Evolutionary conservation across 1,140 invertebrate genomes (phyloP).

Genomic region (Monochamus saltuarius): DNA sequence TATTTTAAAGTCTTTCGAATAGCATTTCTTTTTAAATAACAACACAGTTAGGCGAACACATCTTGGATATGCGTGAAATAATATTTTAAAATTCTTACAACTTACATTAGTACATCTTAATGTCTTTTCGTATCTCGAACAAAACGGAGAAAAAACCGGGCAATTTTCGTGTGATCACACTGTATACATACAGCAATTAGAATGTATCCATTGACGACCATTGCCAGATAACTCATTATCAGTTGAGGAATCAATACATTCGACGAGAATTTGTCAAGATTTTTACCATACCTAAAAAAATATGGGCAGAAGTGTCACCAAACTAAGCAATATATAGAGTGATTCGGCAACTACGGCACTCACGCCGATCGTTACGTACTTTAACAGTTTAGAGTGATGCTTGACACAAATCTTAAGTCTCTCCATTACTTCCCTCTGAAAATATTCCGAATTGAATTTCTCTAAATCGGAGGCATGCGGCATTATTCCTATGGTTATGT

Average conservation of each 20-base stretch:
- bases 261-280: slow-evolving; percentile 17
- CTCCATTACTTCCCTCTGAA: slow-evolving; percentile 2
- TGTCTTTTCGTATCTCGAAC: too few relatives aligned
- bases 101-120: too few relatives aligned
- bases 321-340: neutral
- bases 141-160: too few relatives aligned
- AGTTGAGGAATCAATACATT: slow-evolving; percentile 8
- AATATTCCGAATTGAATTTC: slow-evolving; percentile 13
- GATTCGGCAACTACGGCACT: neutral
- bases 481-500: slow-evolving; percentile 9
- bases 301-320: neutral
- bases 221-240: slow-evolving; percentile 3
- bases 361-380: neutral
- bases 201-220: slow-evolving; percentile 16
- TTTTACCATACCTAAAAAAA: slow-evolving; percentile 19
- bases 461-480: neutral
- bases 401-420: slow-evolving; percentile 5
- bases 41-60: too few relatives aligned
- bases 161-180: too few relatives aligned
- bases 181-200: slow-evolving; percentile 3
- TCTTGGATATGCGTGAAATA: too few relatives aligned
- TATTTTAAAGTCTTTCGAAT: too few relatives aligned
- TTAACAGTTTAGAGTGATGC: slow-evolving; percentile 11
- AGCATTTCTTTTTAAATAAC: too few relatives aligned
- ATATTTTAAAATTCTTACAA: too few relatives aligned